A percentile compares a stretch with the other conserved stretches of the same genome.
Evolutionary conservation across 1,140 invertebrate genomes (phyloP).

Genomic region (Sminthurides bifidus): DNA sequence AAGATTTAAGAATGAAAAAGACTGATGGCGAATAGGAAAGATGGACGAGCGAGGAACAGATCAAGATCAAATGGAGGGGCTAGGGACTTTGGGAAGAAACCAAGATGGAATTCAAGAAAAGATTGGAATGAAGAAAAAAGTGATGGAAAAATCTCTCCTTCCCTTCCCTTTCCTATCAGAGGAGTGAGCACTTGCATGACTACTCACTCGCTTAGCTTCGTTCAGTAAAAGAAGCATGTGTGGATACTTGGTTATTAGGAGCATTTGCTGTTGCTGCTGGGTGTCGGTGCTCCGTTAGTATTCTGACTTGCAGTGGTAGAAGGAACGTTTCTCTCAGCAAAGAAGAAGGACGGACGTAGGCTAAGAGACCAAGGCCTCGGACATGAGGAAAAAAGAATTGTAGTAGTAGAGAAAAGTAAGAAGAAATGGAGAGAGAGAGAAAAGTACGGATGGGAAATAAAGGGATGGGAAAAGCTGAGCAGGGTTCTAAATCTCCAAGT

Average conservation of each 20-base stretch:
- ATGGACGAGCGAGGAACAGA: background rate
- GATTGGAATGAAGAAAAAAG: conserved; percentile 2
- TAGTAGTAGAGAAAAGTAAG: background rate
- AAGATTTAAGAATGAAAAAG: no score
- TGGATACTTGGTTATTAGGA: no score
- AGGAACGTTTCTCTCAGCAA: conserved; percentile 7
- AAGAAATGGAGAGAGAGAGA: conserved; percentile 4
- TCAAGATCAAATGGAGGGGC: background rate
- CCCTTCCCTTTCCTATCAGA: no score
- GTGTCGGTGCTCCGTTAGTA: no score
- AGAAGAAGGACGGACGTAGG: background rate
- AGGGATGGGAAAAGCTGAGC: conserved; percentile 13
- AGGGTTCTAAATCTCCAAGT: conserved; percentile 32
- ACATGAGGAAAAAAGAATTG: background rate
- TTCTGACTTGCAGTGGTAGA: no score
- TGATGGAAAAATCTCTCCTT: conserved; percentile 6
- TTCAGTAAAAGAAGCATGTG: no score
- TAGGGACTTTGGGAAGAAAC: background rate
- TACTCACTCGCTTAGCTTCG: no score
- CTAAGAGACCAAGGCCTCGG: background rate
- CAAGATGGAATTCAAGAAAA: background rate
- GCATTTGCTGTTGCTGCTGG: no score
- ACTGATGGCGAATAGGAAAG: background rate
- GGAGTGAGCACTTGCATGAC: no score
- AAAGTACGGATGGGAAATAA: conserved; percentile 7